Percentiles rank a stretch among this genome's conserved stretches.
Evolutionary conservation across 2,113 vertebrate species (phyloP).

Genomic region (Hippocampus abdominalis): DNA sequence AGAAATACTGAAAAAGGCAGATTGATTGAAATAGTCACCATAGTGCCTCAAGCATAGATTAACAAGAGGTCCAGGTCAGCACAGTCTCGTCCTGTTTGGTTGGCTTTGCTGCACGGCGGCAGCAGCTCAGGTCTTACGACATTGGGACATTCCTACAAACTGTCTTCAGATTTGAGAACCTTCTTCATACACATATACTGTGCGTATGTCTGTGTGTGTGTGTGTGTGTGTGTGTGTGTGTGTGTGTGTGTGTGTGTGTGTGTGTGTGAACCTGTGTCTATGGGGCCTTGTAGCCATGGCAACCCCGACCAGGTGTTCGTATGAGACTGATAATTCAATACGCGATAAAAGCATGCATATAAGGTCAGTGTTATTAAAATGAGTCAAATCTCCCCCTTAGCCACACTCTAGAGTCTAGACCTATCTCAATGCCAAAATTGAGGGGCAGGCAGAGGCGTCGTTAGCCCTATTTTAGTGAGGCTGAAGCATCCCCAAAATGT

Average conservation of each 20-base stretch:
- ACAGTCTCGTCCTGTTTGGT: constrained; percentile 53
- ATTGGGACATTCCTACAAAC: constrained; percentile 28
- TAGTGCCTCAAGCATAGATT: constrained; percentile 61
- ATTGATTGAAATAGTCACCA: constrained; percentile 62
- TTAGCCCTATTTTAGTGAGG: too few relatives aligned
- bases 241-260: neutral
- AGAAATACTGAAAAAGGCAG: constrained; percentile 12
- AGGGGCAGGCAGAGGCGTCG: constrained; percentile 40
- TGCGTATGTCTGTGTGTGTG: neutral
- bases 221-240: neutral
- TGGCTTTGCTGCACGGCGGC: constrained; percentile 49
- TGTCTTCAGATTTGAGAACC: constrained; percentile 39
- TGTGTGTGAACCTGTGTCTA: constrained; percentile 20
- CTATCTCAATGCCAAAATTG: constrained; percentile 32
- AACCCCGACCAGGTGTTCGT: constrained; percentile 63
- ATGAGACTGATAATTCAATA: constrained; percentile 60
- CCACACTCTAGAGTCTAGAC: constrained; percentile 8
- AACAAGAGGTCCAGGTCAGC: constrained; percentile 60
- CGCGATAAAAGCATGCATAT: constrained; percentile 47
- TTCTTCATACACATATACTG: neutral
- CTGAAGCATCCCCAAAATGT: too few relatives aligned
- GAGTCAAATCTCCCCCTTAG: constrained; percentile 2
- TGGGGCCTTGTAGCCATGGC: constrained; percentile 63
- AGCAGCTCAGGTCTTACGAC: constrained; percentile 39
- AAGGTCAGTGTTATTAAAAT: constrained; percentile 61